These are phyloP conservation scores for Bubo scandiacus DNA, from an alignment of 2,113 vertebrate genomes.

Conservation along the genomic window DNA sequence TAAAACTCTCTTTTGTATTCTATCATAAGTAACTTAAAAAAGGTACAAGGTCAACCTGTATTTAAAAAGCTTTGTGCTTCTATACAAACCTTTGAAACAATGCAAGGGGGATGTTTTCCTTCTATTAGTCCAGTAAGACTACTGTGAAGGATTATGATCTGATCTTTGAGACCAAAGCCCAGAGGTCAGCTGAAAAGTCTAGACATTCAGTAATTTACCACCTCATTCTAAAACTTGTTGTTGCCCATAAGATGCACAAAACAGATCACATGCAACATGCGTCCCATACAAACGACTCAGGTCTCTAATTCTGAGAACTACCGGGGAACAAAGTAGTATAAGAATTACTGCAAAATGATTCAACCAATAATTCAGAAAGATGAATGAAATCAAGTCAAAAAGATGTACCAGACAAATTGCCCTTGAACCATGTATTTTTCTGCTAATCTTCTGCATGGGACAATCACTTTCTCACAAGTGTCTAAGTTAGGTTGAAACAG, in stretches of 20 bases:
- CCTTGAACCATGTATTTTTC: not conserved
- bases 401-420: not conserved
- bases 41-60: not conserved
- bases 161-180: not conserved
- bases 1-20: not conserved
- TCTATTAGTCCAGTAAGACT: not conserved
- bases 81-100: not conserved
- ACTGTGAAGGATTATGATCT: not conserved
- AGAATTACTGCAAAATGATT: not conserved
- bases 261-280: not conserved
- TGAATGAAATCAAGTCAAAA: not conserved
- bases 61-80: not conserved
- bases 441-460: not conserved
- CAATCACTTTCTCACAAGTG: not conserved
- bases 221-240: not conserved
- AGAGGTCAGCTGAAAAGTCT: not conserved
- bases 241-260: not conserved
- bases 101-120: not conserved
- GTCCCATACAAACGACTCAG: not conserved
- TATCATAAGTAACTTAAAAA: not conserved
- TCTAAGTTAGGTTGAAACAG: not conserved
- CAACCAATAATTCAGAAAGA: not conserved
- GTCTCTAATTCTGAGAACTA: not conserved
- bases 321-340: not conserved
- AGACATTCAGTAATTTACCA: not conserved